Conservation (phyloP, 2,888 invertebrate genomes). For the Mylabris sibirica region DNA sequence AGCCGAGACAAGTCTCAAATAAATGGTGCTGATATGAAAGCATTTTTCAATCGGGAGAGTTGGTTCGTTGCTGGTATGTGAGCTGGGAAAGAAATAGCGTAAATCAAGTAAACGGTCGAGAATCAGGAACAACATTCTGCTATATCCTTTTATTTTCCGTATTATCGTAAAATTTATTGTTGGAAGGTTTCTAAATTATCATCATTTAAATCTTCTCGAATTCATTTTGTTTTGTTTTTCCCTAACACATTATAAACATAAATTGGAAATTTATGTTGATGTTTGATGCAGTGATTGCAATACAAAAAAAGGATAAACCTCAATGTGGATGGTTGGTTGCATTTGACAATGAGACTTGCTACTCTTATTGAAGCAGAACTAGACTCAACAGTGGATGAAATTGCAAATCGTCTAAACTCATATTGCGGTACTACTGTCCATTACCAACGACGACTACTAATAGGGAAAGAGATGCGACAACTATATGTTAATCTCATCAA, state of each 20-base stretch:
- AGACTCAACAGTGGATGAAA: neutral
- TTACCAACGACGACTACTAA: neutral
- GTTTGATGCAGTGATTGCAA: neutral
- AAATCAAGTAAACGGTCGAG: slow-evolving; percentile 23
- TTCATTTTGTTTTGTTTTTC: too few relatives aligned
- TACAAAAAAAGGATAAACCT: neutral
- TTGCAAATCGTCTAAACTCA: neutral
- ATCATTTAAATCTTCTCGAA: neutral
- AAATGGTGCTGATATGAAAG: slow-evolving; percentile 49
- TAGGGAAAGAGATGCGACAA: neutral
- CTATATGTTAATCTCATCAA: neutral
- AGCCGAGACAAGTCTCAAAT: slow-evolving; percentile 32
- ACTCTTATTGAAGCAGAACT: neutral
- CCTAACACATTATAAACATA: too few relatives aligned
- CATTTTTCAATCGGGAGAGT: slow-evolving; percentile 46
- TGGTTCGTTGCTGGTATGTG: slow-evolving; percentile 28
- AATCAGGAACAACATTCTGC: slow-evolving; percentile 17
- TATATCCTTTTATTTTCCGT: neutral
- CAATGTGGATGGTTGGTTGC: neutral
- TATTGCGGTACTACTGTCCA: neutral
- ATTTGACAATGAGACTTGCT: neutral
- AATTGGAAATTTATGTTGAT: too few relatives aligned
- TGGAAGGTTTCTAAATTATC: neutral
- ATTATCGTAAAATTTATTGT: neutral
- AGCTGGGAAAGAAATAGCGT: slow-evolving; percentile 25